These are phyloP conservation scores for Drosophila virilis DNA, from an alignment of 1,140 invertebrate species.

Conservation along the genomic window DNA sequence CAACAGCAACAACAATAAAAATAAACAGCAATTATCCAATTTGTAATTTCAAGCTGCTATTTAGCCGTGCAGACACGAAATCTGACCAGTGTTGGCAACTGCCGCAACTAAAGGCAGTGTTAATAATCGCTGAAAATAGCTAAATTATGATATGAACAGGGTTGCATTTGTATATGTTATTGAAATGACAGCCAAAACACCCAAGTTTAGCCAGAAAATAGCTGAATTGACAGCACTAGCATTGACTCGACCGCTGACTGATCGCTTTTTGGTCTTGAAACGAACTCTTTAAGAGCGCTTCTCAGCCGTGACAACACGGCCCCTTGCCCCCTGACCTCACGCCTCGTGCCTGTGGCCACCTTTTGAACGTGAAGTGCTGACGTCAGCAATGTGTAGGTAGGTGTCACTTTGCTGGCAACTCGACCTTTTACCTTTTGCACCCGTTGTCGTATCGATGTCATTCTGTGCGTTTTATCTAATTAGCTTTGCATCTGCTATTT, in stretches of 20 bases:
- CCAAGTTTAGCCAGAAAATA: too few relatives aligned
- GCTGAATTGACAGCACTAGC: neutral
- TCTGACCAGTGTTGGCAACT: neutral
- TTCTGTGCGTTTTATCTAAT: constrained; percentile 47
- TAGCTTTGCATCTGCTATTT: constrained; percentile 53
- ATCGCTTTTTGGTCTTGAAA: neutral
- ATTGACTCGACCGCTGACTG: neutral
- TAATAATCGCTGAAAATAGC: too few relatives aligned
- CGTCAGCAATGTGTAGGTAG: constrained; percentile 31
- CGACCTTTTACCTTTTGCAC: constrained; percentile 50
- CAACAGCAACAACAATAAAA: neutral
- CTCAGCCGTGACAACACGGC: neutral
- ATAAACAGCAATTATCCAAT: constrained; percentile 15
- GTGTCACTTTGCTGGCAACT: constrained; percentile 16
- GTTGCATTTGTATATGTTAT: too few relatives aligned
- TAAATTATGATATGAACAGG: too few relatives aligned
- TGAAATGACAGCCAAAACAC: too few relatives aligned
- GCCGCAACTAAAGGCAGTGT: too few relatives aligned
- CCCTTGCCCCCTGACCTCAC: neutral
- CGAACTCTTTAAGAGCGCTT: neutral
- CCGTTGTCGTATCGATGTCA: constrained; percentile 17
- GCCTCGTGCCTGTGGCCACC: neutral
- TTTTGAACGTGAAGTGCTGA: constrained; percentile 5
- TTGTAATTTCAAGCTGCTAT: neutral
- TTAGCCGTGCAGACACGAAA: neutral